Percentiles rank a stretch among this genome's conserved stretches.
phyloP scores from a whole-genome alignment of 2,888 invertebrate species.

The Aspidapion aeneum region DNA sequence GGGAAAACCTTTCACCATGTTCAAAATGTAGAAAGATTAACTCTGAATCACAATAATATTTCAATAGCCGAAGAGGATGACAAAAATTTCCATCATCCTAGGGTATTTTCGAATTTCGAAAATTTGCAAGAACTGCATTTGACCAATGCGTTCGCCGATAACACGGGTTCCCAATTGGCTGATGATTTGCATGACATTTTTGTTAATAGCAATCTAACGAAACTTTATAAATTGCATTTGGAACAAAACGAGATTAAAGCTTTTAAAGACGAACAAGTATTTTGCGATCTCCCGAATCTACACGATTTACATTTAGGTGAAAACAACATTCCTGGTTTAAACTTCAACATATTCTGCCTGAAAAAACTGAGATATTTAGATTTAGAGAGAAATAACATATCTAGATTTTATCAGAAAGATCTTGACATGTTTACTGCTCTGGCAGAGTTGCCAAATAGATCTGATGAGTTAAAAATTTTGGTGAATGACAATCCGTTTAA shows the following conservation, averaged over 20 bases:
- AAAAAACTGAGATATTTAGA: constrained; percentile 64
- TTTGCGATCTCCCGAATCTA: constrained; percentile 65
- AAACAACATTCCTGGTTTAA: constrained; percentile 57
- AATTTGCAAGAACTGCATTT: constrained; percentile 68
- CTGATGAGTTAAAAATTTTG: constrained; percentile 56
- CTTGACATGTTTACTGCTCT: constrained; percentile 56
- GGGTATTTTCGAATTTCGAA: constrained; percentile 66
- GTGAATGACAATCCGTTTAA: constrained; percentile 64
- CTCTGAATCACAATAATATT: constrained; percentile 69
- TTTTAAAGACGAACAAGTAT: constrained; percentile 62
- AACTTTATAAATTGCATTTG: constrained; percentile 65
- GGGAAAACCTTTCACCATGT: constrained; percentile 76
- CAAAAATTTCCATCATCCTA: constrained; percentile 60
- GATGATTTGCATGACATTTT: constrained; percentile 69
- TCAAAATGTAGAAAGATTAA: constrained; percentile 61
- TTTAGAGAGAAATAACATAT: constrained; percentile 63
- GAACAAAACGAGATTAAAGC: constrained; percentile 72
- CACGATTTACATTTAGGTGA: constrained; percentile 68
- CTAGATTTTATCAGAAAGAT: constrained; percentile 55
- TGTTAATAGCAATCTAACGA: constrained; percentile 61
- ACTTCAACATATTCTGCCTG: constrained; percentile 65
- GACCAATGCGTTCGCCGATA: constrained; percentile 69
- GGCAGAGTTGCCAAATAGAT: constrained; percentile 42
- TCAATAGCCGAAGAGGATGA: constrained; percentile 56
- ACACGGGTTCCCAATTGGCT: constrained; percentile 57